Percentiles rank a stretch among this genome's conserved stretches.
Evolutionary conservation across 2,113 vertebrate species (phyloP).

Genomic region (Thymallus thymallus): DNA sequence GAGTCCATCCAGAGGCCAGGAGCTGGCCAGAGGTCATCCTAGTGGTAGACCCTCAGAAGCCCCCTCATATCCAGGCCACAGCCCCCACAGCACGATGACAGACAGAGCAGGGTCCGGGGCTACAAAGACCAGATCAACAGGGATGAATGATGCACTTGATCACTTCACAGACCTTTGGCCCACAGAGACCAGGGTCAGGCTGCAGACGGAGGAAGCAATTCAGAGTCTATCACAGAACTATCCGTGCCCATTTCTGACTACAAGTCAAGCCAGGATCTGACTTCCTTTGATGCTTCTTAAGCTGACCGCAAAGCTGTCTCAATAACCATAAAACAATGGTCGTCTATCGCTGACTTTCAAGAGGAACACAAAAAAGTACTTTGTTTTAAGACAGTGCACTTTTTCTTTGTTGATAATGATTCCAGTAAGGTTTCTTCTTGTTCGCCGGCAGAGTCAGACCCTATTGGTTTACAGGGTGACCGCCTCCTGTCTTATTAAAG

Average conservation of each 20-base stretch:
- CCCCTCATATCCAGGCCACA: conserved; percentile 47
- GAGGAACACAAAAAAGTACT: conserved; percentile 9
- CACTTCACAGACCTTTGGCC: conserved; percentile 60
- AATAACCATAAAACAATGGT: background rate
- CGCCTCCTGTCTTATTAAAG: conserved; percentile 71
- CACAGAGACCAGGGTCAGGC: conserved; percentile 61
- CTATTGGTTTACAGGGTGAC: conserved; percentile 49
- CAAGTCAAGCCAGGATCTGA: conserved; percentile 22
- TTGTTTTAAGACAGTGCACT: conserved; percentile 19
- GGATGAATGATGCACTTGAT: conserved; percentile 60
- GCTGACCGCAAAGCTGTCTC: conserved; percentile 11
- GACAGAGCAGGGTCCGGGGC: conserved; percentile 26
- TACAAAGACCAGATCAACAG: conserved; percentile 54
- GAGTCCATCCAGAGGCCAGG: conserved; percentile 41
- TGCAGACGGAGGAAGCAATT: conserved; percentile 29
- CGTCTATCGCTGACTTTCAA: conserved; percentile 13
- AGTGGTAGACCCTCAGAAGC: conserved; percentile 37
- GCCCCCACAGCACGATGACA: conserved; percentile 31
- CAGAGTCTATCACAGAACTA: conserved; percentile 33
- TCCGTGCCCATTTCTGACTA: conserved; percentile 19
- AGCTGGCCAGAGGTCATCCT: conserved; percentile 50
- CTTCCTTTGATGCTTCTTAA: conserved; percentile 18
- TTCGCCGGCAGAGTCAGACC: conserved; percentile 27
- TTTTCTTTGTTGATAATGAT: conserved; percentile 57
- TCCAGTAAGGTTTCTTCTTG: conserved; percentile 57